phyloP scores from a whole-genome alignment of 53 echinoderm and acorn worm genomes.

The Holothuria scabra region DNA sequence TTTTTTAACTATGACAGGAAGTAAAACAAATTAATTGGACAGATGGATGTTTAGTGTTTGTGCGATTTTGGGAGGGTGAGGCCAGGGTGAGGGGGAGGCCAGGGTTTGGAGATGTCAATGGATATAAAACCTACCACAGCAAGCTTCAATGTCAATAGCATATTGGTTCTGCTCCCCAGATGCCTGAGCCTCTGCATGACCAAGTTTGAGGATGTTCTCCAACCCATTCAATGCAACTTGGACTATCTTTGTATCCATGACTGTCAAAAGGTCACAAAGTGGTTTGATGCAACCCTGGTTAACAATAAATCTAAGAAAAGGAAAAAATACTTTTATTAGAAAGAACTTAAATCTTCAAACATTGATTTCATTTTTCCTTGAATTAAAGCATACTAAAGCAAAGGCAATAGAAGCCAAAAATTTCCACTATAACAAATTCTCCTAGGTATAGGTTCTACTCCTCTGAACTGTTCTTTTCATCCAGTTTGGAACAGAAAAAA shows the following conservation, averaged over 20 bases:
- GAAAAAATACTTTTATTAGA: background rate
- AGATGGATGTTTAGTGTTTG: too few relatives aligned
- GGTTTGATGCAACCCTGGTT: conserved; percentile 87
- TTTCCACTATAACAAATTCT: too few relatives aligned
- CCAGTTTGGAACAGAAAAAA: too few relatives aligned
- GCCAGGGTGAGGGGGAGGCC: background rate
- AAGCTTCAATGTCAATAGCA: conserved; percentile 83
- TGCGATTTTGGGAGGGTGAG: background rate
- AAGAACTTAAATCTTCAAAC: too few relatives aligned
- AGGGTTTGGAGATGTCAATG: too few relatives aligned
- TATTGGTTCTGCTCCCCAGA: conserved; percentile 68
- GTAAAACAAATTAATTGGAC: too few relatives aligned
- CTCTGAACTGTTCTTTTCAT: too few relatives aligned
- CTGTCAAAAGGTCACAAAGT: conserved; percentile 92
- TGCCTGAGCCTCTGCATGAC: conserved; percentile 78
- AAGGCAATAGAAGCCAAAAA: too few relatives aligned
- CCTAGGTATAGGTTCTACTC: too few relatives aligned
- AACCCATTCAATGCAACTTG: conserved; percentile 97
- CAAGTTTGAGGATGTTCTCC: conserved; percentile 92
- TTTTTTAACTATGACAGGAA: too few relatives aligned
- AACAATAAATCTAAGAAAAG: conserved; percentile 79
- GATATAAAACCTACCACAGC: conserved; percentile 61
- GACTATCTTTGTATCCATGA: conserved; percentile 98
- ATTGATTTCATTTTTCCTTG: too few relatives aligned
- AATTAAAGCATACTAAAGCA: too few relatives aligned